These are phyloP conservation scores for Hoplostethus atlanticus DNA, from an alignment of 2,797 vertebrate genomes.

Conservation along the genomic window DNA sequence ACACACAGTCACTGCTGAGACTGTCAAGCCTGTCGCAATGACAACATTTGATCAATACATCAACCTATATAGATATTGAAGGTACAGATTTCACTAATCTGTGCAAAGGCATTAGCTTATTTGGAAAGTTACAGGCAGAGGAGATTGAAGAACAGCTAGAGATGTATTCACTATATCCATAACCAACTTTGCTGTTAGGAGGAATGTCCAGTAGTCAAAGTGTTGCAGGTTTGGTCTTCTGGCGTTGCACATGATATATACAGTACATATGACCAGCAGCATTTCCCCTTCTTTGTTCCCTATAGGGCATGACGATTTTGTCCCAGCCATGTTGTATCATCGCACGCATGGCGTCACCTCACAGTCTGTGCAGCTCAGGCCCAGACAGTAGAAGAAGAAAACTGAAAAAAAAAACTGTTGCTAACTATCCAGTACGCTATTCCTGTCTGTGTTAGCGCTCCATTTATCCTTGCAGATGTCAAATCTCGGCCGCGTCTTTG, in stretches of 20 bases:
- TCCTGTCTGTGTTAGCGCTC: conserved; percentile 55
- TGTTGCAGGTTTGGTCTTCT: too few species aligned
- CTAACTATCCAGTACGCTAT: conserved; percentile 28
- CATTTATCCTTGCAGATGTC: conserved; percentile 69
- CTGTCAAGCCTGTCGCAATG: conserved; percentile 41
- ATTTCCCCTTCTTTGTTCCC: conserved; percentile 9
- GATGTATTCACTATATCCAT: not conserved
- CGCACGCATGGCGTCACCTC: conserved; percentile 39
- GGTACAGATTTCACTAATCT: conserved; percentile 27
- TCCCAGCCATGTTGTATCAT: conserved; percentile 8
- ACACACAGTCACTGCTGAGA: conserved; percentile 35
- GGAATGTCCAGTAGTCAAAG: too few species aligned
- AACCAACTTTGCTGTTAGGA: too few species aligned
- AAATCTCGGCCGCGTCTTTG: conserved; percentile 62
- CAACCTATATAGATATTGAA: conserved; percentile 30
- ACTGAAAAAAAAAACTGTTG: not conserved
- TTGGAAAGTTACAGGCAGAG: conserved; percentile 15
- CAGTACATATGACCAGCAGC: not conserved
- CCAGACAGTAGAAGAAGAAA: conserved; percentile 42
- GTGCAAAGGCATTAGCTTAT: conserved; percentile 21
- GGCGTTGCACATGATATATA: too few species aligned
- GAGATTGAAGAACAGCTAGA: not conserved
- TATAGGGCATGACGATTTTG: too few species aligned
- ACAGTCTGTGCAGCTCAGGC: conserved; percentile 18
- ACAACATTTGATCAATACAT: conserved; percentile 57